Evolutionary conservation across 2,888 invertebrate species (phyloP).

Genomic region (Seira musarum): DNA sequence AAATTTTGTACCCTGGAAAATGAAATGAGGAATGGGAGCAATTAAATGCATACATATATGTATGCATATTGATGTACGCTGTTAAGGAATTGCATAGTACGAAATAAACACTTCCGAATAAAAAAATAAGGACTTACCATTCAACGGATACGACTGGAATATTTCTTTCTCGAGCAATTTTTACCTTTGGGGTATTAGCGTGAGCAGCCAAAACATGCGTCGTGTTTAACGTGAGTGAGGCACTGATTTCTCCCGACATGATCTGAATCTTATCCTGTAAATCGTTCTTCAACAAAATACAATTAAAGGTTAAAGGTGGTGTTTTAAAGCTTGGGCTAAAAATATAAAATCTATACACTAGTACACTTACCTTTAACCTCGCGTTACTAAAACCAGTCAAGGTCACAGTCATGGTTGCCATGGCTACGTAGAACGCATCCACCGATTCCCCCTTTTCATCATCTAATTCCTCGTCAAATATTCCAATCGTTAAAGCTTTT

Average conservation of each 20-base stretch:
- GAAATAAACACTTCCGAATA: not conserved
- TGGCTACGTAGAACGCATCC: not conserved
- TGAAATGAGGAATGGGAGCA: not conserved
- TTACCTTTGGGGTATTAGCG: constrained; percentile 39
- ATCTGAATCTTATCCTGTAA: constrained; percentile 10
- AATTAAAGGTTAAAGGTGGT: not conserved
- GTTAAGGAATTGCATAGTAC: not conserved
- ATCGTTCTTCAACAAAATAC: not conserved
- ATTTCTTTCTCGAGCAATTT: constrained; percentile 3
- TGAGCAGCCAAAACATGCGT: constrained; percentile 47
- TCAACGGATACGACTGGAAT: constrained; percentile 32
- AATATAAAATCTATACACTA: not conserved
- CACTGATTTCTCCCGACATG: constrained; percentile 34
- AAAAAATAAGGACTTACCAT: constrained; percentile 26
- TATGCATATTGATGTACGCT: too few relatives aligned
- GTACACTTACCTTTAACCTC: not conserved
- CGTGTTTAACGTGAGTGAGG: constrained; percentile 20
- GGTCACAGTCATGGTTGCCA: not conserved
- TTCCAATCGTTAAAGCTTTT: not conserved
- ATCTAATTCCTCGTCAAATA: not conserved
- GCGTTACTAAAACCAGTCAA: not conserved
- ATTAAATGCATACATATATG: too few relatives aligned
- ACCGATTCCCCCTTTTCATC: not conserved
- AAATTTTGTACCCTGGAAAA: constrained; percentile 30
- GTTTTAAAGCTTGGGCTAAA: not conserved